Conservation (phyloP, 1,140 invertebrate genomes). For the Drosophila punjabiensis region DNA sequence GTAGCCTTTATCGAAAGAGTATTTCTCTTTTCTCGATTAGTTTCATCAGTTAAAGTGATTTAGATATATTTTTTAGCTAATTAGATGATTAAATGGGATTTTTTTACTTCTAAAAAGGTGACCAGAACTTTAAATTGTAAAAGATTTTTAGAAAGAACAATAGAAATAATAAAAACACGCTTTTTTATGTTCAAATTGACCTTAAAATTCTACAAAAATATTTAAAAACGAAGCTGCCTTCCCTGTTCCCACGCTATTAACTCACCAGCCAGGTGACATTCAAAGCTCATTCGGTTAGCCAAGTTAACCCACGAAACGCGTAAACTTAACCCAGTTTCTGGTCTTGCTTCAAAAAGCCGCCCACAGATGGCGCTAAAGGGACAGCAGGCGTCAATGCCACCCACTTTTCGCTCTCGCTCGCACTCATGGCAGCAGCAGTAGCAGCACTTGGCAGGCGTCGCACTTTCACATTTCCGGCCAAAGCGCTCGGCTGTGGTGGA, state of each 20-base stretch:
- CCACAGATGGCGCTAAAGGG: slow-evolving; percentile 55
- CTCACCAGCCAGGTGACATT: slow-evolving; percentile 1
- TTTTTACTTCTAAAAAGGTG: not conserved
- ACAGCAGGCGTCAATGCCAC: slow-evolving; percentile 1
- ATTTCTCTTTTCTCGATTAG: not conserved
- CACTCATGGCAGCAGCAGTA: not conserved
- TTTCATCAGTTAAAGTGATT: not conserved
- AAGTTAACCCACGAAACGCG: slow-evolving; percentile 6
- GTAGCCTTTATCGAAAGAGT: too few species aligned
- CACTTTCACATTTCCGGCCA: slow-evolving; percentile 57
- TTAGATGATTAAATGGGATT: too few species aligned
- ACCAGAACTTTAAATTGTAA: not conserved
- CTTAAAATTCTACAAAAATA: not conserved
- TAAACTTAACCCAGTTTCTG: slow-evolving; percentile 10
- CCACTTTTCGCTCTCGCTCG: slow-evolving; percentile 10
- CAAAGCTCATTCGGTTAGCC: slow-evolving; percentile 13
- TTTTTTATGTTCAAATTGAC: not conserved
- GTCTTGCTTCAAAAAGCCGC: slow-evolving; percentile 28
- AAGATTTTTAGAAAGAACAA: too few species aligned
- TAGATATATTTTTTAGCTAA: too few species aligned
- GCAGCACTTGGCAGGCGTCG: slow-evolving; percentile 42
- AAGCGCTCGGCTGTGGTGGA: slow-evolving; percentile 66
- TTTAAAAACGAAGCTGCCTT: too few species aligned
- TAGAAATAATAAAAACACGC: not conserved
- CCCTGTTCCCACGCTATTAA: not conserved